These are phyloP conservation scores for Ceratothoa steindachneri DNA, from an alignment of 2,888 invertebrate genomes.

Conservation along the genomic window DNA sequence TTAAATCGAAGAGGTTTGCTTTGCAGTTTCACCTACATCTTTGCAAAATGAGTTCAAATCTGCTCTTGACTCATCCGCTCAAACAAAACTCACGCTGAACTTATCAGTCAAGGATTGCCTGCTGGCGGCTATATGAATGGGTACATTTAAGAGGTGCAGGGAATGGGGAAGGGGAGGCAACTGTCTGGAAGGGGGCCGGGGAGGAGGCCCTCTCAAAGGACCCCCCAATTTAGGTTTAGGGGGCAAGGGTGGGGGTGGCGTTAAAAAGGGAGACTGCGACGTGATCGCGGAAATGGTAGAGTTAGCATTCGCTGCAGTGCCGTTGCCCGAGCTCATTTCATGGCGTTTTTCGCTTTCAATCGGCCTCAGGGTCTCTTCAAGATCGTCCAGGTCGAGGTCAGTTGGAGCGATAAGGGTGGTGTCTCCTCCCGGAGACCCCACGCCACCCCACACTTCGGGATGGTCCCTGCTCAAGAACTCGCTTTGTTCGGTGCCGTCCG, in stretches of 20 bases:
- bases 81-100: background rate
- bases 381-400: conserved; percentile 26
- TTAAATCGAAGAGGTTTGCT: no score
- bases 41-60: background rate
- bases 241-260: conserved; percentile 41
- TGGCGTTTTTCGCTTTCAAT: background rate
- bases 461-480: conserved; percentile 37
- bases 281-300: background rate
- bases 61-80: no score
- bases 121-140: conserved; percentile 25
- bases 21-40: no score
- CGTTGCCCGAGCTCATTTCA: background rate
- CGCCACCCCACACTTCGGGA: conserved; percentile 41
- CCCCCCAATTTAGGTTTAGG: conserved; percentile 44
- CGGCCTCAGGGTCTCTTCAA: conserved; percentile 26
- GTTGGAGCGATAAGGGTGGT: conserved; percentile 28
- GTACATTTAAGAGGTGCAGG: conserved; percentile 29
- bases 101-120: background rate
- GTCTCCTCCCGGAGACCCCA: background rate
- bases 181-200: conserved; percentile 45
- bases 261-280: conserved; percentile 7
- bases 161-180: conserved; percentile 5
- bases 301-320: background rate
- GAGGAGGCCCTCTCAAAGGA: conserved; percentile 37
- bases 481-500: background rate